Evolutionary conservation across 2,797 vertebrate genomes (phyloP).

Genomic region (Microchirus variegatus): DNA sequence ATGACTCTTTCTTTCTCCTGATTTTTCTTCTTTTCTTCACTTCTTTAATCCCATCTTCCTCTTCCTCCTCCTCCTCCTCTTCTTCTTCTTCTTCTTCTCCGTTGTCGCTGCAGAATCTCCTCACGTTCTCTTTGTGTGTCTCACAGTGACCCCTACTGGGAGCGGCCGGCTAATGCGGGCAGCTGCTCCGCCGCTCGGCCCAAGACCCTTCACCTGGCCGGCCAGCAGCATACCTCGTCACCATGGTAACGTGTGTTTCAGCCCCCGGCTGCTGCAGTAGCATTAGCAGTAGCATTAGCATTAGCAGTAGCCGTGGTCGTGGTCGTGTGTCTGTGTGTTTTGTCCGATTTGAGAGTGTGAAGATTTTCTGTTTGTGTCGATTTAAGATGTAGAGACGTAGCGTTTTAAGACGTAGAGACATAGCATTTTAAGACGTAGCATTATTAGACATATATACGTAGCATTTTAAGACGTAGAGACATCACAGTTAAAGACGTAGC

Average conservation of each 20-base stretch:
- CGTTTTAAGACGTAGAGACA: no score
- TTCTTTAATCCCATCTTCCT: background rate
- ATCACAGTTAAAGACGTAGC: no score
- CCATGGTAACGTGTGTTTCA: conserved; percentile 81
- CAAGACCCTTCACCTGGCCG: conserved; percentile 87
- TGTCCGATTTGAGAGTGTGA: background rate
- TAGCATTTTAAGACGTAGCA: no score
- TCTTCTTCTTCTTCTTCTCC: background rate
- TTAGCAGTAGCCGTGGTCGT: background rate
- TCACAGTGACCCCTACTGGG: conserved; percentile 87
- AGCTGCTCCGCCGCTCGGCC: conserved; percentile 85
- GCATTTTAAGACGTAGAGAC: no score
- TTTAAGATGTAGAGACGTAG: background rate
- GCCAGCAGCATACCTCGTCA: conserved; percentile 86
- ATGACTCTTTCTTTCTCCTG: background rate
- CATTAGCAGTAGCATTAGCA: conserved; percentile 1
- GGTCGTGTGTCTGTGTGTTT: background rate
- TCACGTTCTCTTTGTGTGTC: conserved; percentile 72
- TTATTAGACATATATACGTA: no score
- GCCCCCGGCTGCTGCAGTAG: conserved; percentile 28
- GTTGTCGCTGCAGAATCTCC: conserved; percentile 66
- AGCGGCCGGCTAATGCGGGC: conserved; percentile 84
- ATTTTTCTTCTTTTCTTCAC: background rate
- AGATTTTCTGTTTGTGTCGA: background rate
- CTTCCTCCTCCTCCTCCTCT: background rate